Conservation (phyloP, 2,797 vertebrate species). For the Knipowitschia caucasica region DNA sequence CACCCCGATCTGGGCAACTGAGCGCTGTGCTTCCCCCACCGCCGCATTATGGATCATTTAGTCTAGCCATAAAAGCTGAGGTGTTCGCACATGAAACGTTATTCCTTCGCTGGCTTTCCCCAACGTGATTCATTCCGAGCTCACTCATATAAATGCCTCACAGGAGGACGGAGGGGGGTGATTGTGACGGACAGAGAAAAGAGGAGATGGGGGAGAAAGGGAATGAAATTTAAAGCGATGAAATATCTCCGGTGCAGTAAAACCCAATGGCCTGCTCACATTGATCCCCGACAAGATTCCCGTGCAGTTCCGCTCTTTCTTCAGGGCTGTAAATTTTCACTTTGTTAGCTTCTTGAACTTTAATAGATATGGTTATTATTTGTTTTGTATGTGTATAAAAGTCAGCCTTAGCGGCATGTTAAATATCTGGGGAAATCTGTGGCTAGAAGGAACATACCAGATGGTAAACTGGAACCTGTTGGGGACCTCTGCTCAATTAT, state of each 20-base stretch:
- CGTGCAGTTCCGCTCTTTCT: constrained; percentile 57
- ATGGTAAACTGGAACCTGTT: background rate
- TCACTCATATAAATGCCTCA: constrained; percentile 61
- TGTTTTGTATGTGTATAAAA: constrained; percentile 37
- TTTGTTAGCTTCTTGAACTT: constrained; percentile 47
- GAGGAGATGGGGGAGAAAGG: background rate
- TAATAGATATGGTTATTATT: constrained; percentile 41
- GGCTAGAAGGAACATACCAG: background rate
- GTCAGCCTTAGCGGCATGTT: constrained; percentile 7
- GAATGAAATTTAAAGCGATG: constrained; percentile 48
- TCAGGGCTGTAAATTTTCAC: constrained; percentile 54
- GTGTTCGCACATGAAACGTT: constrained; percentile 83
- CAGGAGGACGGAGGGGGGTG: constrained; percentile 28
- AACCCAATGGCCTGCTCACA: constrained; percentile 72
- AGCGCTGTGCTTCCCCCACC: constrained; percentile 49
- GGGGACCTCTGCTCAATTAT: no score
- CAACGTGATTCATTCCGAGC: constrained; percentile 71
- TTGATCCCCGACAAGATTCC: constrained; percentile 61
- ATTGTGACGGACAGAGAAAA: background rate
- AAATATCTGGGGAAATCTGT: constrained; percentile 4
- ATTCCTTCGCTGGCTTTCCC: constrained; percentile 71
- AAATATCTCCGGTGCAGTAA: constrained; percentile 67
- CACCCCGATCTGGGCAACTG: constrained; percentile 66
- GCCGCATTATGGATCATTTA: constrained; percentile 81
- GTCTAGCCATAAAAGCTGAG: constrained; percentile 77